Conservation (phyloP, 1,140 invertebrate genomes). For the Choristoneura fumiferana region DNA sequence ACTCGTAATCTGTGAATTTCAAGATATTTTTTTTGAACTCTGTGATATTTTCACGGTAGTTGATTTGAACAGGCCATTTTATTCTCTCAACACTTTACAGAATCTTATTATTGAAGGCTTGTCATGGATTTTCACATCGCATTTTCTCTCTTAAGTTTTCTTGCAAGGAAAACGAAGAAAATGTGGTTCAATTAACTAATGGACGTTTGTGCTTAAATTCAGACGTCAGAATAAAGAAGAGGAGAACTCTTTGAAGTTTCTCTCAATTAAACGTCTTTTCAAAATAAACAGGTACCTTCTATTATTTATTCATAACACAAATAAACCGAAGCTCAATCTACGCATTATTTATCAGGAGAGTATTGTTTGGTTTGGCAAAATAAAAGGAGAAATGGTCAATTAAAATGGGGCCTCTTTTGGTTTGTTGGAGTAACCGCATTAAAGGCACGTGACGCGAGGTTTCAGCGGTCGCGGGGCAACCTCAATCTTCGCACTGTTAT, state of each 20-base stretch:
- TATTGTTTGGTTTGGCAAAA: slow-evolving; percentile 3
- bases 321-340: slow-evolving; percentile 5
- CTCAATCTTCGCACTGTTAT: slow-evolving; percentile 62
- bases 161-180: slow-evolving; percentile 20
- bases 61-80: too few relatives aligned
- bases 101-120: slow-evolving; percentile 19
- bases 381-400: slow-evolving; percentile 6
- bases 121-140: slow-evolving; percentile 22
- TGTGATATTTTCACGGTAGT: background rate
- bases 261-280: slow-evolving; percentile 17
- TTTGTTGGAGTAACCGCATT: slow-evolving; percentile 32
- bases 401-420: slow-evolving; percentile 10
- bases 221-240: slow-evolving; percentile 15
- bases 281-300: slow-evolving; percentile 25
- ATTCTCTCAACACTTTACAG: background rate
- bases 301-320: slow-evolving; percentile 27
- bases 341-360: slow-evolving; percentile 10
- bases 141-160: slow-evolving; percentile 23
- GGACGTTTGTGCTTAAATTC: slow-evolving; percentile 15
- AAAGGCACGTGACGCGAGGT: slow-evolving; percentile 38
- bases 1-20: too few relatives aligned
- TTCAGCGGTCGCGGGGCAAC: slow-evolving; percentile 33
- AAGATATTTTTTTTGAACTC: too few relatives aligned
- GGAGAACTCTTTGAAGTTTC: slow-evolving; percentile 11
- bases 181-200: slow-evolving; percentile 29